Conservation (phyloP, 2,113 vertebrate species). For the Sphyrna mokarran region DNA sequence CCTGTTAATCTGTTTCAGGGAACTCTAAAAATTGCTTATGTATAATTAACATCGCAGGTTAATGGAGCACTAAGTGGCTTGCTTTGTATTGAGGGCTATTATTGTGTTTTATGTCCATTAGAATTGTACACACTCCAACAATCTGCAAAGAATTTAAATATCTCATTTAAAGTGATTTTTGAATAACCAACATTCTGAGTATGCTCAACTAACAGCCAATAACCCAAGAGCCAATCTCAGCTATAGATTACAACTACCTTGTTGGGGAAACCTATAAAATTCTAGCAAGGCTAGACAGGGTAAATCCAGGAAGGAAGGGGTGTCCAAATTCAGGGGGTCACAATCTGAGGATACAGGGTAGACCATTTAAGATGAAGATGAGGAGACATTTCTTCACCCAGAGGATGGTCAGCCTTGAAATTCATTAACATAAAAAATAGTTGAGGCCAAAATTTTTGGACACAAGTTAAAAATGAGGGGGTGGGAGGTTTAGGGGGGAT, state of each 20-base stretch:
- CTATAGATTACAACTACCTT: neutral
- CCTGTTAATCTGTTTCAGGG: neutral
- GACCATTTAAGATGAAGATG: too few relatives aligned
- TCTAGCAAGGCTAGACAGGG: too few relatives aligned
- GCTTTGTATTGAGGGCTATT: neutral
- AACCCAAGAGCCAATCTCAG: neutral
- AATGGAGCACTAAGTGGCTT: slow-evolving; percentile 11
- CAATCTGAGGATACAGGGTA: too few relatives aligned
- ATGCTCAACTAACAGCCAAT: neutral
- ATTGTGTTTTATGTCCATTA: neutral
- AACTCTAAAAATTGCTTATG: neutral
- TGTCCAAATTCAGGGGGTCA: too few relatives aligned
- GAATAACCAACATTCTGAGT: neutral
- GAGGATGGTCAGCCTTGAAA: too few relatives aligned
- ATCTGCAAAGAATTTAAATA: slow-evolving; percentile 2
- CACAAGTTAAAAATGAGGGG: too few relatives aligned
- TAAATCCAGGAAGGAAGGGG: too few relatives aligned
- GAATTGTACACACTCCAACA: neutral
- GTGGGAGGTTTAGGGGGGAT: too few relatives aligned
- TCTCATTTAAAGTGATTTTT: neutral
- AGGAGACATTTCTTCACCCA: too few relatives aligned
- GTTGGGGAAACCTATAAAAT: neutral
- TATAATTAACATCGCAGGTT: slow-evolving; percentile 14
- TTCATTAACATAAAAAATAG: too few relatives aligned
- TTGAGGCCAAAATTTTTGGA: too few relatives aligned